Conservation (phyloP, 1,140 invertebrate genomes). For the Euschistus heros region DNA sequence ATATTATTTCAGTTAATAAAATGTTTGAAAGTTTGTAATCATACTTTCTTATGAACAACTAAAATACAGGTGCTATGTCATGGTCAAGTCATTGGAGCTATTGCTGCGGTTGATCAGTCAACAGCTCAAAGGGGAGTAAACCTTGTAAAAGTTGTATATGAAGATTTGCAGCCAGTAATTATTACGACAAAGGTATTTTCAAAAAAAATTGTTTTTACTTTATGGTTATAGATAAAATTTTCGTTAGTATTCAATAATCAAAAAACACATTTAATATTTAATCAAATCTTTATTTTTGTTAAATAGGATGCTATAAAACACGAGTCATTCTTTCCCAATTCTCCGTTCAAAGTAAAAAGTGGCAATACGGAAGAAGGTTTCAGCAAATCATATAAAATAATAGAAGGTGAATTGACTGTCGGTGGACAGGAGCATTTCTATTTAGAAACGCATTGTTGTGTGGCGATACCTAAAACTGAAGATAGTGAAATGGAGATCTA, state of each 20-base stretch:
- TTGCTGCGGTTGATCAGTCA: slow-evolving; percentile 62
- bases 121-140: slow-evolving; percentile 63
- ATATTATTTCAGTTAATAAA: background rate
- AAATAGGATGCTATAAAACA: slow-evolving; percentile 58
- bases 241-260: no score
- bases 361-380: slow-evolving; percentile 60
- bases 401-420: slow-evolving; percentile 64
- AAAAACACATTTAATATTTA: no score
- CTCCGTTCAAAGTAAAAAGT: slow-evolving; percentile 42
- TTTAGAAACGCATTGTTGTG: slow-evolving; percentile 69
- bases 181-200: slow-evolving; percentile 62
- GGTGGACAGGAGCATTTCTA: slow-evolving; percentile 97
- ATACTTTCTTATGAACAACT: background rate
- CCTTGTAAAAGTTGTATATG: slow-evolving; percentile 61
- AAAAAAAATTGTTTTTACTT: background rate
- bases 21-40: no score
- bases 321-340: slow-evolving; percentile 52
- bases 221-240: no score
- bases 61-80: slow-evolving; percentile 50
- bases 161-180: slow-evolving; percentile 61
- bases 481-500: slow-evolving; percentile 78
- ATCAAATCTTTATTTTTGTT: slow-evolving; percentile 18
- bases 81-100: slow-evolving; percentile 66
- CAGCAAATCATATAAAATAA: slow-evolving; percentile 35
- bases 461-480: slow-evolving; percentile 67